Evolutionary conservation across 2,113 vertebrate species (phyloP).

Genomic region (Nesogale talazaci): DNA sequence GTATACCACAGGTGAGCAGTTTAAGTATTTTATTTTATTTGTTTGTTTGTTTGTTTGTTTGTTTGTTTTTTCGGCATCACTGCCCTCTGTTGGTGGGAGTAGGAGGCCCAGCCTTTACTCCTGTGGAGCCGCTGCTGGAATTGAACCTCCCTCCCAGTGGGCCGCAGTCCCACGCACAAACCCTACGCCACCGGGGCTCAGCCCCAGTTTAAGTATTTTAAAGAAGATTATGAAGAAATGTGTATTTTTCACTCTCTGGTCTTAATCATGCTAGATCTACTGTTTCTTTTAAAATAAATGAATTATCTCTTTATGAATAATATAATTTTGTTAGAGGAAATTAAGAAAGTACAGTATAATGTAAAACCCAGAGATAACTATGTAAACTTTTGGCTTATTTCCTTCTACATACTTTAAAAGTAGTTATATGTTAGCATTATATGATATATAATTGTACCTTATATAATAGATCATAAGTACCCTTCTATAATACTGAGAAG

Average conservation of each 20-base stretch:
- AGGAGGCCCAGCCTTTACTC: too few relatives aligned
- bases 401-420: constrained; percentile 1
- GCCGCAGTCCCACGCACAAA: too few relatives aligned
- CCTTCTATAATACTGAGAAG: neutral
- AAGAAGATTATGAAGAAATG: neutral
- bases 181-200: too few relatives aligned
- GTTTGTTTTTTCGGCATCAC: too few relatives aligned
- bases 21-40: neutral
- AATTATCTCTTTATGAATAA: neutral
- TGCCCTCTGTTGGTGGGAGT: too few relatives aligned
- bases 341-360: neutral
- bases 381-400: constrained; percentile 3
- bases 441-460: neutral
- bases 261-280: constrained; percentile 27
- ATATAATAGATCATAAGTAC: neutral
- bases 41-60: too few relatives aligned
- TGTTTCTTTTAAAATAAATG: constrained; percentile 26
- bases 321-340: constrained; percentile 36
- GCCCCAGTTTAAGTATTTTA: neutral
- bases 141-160: too few relatives aligned
- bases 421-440: neutral
- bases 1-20: constrained; percentile 94
- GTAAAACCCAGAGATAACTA: constrained; percentile 5
- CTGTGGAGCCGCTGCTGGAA: too few relatives aligned
- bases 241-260: fast-evolving